These are phyloP conservation scores for Bombus picipes DNA, from an alignment of 1,140 invertebrate species.

Conservation along the genomic window DNA sequence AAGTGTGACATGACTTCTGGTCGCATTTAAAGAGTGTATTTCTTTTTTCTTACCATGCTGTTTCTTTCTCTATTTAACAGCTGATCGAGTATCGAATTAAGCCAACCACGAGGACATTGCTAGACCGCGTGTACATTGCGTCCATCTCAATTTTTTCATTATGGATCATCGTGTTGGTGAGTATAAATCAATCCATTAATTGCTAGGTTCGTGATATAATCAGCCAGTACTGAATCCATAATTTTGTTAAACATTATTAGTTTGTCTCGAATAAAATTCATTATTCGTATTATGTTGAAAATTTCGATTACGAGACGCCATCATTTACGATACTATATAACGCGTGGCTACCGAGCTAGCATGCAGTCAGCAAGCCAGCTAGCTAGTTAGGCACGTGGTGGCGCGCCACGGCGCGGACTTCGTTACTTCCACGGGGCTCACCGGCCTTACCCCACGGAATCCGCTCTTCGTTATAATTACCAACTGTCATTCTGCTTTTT, in stretches of 20 bases:
- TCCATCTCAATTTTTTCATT: slow-evolving; percentile 35
- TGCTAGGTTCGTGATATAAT: neutral
- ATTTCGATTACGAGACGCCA: slow-evolving; percentile 56
- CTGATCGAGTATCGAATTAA: slow-evolving; percentile 34
- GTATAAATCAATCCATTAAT: slow-evolving; percentile 19
- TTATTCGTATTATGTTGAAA: slow-evolving; percentile 5
- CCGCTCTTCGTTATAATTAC: slow-evolving; percentile 45
- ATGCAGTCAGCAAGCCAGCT: slow-evolving; percentile 43
- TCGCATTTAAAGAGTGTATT: neutral
- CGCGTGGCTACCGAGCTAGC: slow-evolving; percentile 47
- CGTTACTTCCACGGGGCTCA: slow-evolving; percentile 63
- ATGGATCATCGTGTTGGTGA: slow-evolving; percentile 65
- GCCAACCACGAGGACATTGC: slow-evolving; percentile 22
- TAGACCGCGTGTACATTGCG: slow-evolving; percentile 44
- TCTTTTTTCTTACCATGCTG: neutral
- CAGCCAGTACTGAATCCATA: no score
- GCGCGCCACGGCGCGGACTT: slow-evolving; percentile 63
- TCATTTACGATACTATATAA: slow-evolving; percentile 41
- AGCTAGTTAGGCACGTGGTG: slow-evolving; percentile 65
- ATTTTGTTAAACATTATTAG: neutral
- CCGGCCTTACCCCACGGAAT: slow-evolving; percentile 58
- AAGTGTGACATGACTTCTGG: neutral
- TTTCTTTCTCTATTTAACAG: slow-evolving; percentile 55
- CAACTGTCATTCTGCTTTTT: slow-evolving; percentile 62
- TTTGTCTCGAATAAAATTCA: neutral